These are phyloP conservation scores for Junonia oenone DNA, from an alignment of 2,888 invertebrate genomes.

Conservation along the genomic window DNA sequence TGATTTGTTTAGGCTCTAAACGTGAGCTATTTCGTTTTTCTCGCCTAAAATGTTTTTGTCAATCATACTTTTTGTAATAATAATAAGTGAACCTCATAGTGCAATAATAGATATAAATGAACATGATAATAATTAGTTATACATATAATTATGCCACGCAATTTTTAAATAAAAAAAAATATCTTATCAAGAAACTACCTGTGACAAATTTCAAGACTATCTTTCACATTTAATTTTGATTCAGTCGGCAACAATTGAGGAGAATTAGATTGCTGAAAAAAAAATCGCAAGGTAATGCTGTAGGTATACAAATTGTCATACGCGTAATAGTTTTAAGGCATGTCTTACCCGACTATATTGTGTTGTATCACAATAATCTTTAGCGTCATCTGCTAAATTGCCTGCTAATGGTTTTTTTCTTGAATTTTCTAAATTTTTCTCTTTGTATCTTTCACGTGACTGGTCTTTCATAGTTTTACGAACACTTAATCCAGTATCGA, in stretches of 20 bases:
- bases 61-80: too few species aligned
- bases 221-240: conserved; percentile 47
- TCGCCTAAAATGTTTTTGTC: conserved; percentile 22
- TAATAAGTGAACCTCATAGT: too few species aligned
- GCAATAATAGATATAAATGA: too few species aligned
- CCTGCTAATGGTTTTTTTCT: conserved; percentile 36
- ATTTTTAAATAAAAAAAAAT: background rate
- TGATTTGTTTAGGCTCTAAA: background rate
- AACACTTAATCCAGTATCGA: conserved; percentile 43
- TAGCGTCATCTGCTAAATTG: background rate
- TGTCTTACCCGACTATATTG: background rate
- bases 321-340: background rate
- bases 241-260: conserved; percentile 23
- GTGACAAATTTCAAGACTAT: conserved; percentile 61
- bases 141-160: too few species aligned
- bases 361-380: background rate
- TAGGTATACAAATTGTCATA: background rate
- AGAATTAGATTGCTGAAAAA: conserved; percentile 40
- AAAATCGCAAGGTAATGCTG: background rate
- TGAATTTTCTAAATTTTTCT: conserved; percentile 25
- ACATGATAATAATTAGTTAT: too few species aligned
- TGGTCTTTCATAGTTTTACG: conserved; percentile 40
- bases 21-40: conserved; percentile 8
- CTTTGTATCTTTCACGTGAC: background rate
- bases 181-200: conserved; percentile 41